These are phyloP conservation scores for Drosophila prostipennis DNA, from an alignment of 2,888 invertebrate genomes.

Conservation along the genomic window DNA sequence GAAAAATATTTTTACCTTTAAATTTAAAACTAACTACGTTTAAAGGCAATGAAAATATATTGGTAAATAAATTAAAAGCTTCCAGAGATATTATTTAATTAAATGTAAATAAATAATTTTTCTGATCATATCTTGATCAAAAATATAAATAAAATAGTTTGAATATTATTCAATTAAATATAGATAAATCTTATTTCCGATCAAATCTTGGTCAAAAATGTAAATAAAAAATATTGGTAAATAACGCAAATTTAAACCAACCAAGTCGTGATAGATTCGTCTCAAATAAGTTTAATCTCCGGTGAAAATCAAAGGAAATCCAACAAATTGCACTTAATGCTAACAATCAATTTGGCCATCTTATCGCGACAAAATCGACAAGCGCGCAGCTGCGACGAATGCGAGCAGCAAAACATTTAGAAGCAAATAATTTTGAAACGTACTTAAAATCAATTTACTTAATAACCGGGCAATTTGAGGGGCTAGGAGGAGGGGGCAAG, in stretches of 20 bases:
- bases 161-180: neutral
- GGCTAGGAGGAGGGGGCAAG: conserved; percentile 12
- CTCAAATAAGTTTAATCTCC: conserved; percentile 10
- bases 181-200: neutral
- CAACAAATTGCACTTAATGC: conserved; percentile 64
- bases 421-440: conserved; percentile 80
- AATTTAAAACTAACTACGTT: too few relatives aligned
- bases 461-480: conserved; percentile 84
- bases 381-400: conserved; percentile 32
- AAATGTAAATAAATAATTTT: neutral
- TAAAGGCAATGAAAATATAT: neutral
- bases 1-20: too few relatives aligned
- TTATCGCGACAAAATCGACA: conserved; percentile 46
- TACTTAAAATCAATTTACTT: conserved; percentile 85
- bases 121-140: neutral
- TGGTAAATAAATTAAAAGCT: too few relatives aligned
- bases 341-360: conserved; percentile 67
- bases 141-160: neutral
- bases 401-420: conserved; percentile 74
- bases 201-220: neutral
- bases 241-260: neutral
- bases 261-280: neutral
- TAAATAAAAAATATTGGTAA: neutral
- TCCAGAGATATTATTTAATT: neutral
- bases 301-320: conserved; percentile 52